phyloP scores from a whole-genome alignment of 2,113 vertebrate genomes.

The Chaetura pelagica region DNA sequence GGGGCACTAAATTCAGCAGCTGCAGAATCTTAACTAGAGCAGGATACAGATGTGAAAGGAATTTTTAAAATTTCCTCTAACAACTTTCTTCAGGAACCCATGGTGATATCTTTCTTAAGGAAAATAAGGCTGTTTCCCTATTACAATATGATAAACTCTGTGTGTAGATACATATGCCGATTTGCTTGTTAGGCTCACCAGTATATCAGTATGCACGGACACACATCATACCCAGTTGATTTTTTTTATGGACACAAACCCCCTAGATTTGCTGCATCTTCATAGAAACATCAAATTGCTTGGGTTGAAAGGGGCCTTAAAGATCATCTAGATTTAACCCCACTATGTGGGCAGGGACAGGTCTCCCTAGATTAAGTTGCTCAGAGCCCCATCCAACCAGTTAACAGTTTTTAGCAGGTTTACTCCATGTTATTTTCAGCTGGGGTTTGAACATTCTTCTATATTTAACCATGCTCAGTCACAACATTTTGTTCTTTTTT shows the following conservation, averaged over 20 bases:
- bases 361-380: too few species aligned
- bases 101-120: neutral
- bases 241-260: neutral
- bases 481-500: neutral
- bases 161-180: neutral
- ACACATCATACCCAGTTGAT: neutral
- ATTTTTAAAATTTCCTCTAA: constrained; percentile 30
- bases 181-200: neutral
- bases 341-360: too few species aligned
- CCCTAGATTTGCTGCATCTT: neutral
- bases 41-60: constrained; percentile 31
- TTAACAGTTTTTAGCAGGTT: neutral
- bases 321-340: too few species aligned
- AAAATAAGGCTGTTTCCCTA: neutral
- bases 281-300: too few species aligned
- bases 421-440: neutral
- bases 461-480: neutral
- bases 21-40: constrained; percentile 44
- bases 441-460: neutral
- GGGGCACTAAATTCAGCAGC: constrained; percentile 44
- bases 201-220: neutral
- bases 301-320: too few species aligned
- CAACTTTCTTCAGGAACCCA: neutral
- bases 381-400: too few species aligned
- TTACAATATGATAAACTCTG: neutral